phyloP scores from a whole-genome alignment of 2,888 invertebrate genomes.

The Dermolepida albohirtum region DNA sequence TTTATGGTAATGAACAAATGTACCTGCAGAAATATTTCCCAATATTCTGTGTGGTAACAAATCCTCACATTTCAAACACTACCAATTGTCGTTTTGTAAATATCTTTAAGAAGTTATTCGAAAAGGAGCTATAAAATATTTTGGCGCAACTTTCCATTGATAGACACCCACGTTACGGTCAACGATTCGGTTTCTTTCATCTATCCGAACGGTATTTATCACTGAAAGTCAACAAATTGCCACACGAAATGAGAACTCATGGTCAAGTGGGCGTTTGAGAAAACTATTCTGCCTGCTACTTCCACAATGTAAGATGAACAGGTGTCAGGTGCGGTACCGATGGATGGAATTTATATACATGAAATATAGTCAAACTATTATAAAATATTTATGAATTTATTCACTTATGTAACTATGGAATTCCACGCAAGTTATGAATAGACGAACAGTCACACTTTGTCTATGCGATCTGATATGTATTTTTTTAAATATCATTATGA shows the following conservation, averaged over 20 bases:
- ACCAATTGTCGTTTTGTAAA: conserved; percentile 34
- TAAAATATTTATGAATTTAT: conserved; percentile 24
- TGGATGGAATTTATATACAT: conserved; percentile 16
- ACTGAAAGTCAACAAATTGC: conserved; percentile 35
- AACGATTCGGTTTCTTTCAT: conserved; percentile 36
- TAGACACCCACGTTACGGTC: conserved; percentile 30
- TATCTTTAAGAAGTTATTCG: conserved; percentile 16
- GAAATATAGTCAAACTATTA: conserved; percentile 12
- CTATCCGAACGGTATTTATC: conserved; percentile 34
- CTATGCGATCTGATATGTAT: too few species aligned
- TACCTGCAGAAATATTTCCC: conserved; percentile 16
- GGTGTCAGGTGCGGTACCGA: conserved; percentile 35
- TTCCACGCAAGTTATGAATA: conserved; percentile 2
- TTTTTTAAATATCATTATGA: too few species aligned
- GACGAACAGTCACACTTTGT: not conserved
- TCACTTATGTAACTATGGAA: conserved; percentile 19
- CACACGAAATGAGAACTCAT: conserved; percentile 29
- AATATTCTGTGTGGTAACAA: conserved; percentile 22
- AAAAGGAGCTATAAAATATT: conserved; percentile 33
- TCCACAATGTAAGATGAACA: conserved; percentile 27
- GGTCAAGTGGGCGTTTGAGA: conserved; percentile 26
- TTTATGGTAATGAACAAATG: conserved; percentile 33
- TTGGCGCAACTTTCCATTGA: conserved; percentile 35
- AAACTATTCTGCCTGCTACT: conserved; percentile 25
- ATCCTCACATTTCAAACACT: conserved; percentile 16